phyloP scores from a whole-genome alignment of 2,797 vertebrate genomes.

The Petrocephalus sullivani region DNA sequence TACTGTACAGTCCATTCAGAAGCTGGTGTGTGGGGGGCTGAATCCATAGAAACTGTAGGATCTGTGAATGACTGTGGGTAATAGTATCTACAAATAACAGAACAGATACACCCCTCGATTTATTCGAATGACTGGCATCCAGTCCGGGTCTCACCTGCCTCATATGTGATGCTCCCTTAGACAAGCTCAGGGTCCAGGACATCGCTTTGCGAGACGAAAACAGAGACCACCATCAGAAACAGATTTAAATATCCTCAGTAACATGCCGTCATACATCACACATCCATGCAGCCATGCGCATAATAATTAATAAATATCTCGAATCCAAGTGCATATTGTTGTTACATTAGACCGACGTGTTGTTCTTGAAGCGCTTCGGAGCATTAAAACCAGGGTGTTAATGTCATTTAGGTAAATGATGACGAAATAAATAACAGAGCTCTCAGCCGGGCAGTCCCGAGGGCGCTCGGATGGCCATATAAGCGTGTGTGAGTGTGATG shows the following conservation, averaged over 20 bases:
- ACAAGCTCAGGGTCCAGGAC: not conserved
- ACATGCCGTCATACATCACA: not conserved
- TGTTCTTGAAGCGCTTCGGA: not conserved
- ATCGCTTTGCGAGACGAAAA: not conserved
- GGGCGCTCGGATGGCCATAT: not conserved
- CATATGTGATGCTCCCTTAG: not conserved
- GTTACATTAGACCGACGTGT: not conserved
- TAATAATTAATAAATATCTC: not conserved
- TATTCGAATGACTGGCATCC: not conserved
- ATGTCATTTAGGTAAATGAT: not conserved
- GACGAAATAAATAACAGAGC: not conserved
- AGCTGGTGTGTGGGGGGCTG: too few relatives aligned
- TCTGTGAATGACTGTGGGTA: not conserved
- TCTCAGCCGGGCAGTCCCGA: not conserved
- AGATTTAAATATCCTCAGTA: not conserved
- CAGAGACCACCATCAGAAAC: not conserved
- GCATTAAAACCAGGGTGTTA: not conserved
- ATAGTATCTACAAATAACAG: not conserved
- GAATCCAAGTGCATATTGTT: not conserved
- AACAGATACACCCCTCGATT: not conserved
- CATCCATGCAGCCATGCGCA: not conserved
- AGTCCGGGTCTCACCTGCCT: not conserved
- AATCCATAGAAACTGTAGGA: not conserved
- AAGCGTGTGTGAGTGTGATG: not conserved
- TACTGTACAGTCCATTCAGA: not conserved